These are phyloP conservation scores for Pinctada fucata DNA, from an alignment of 2,888 invertebrate genomes.

Conservation along the genomic window DNA sequence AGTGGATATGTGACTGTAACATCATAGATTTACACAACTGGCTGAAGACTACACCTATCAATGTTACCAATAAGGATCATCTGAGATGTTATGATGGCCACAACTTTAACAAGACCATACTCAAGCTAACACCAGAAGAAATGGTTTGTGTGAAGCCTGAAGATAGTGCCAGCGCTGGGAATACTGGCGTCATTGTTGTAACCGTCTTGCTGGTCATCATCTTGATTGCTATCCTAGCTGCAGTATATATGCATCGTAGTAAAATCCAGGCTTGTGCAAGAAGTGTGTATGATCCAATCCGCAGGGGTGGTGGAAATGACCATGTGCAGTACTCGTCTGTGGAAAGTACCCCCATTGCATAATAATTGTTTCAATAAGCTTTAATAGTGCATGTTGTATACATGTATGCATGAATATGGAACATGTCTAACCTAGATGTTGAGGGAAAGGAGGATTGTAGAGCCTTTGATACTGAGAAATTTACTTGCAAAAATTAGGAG, in stretches of 20 bases:
- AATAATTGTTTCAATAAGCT: background rate
- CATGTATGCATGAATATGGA: too few relatives aligned
- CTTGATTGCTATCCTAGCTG: slow-evolving; percentile 11
- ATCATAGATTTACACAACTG: slow-evolving; percentile 51
- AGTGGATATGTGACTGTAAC: slow-evolving; percentile 55
- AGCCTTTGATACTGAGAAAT: too few relatives aligned
- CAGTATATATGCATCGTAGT: slow-evolving; percentile 5
- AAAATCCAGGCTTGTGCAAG: slow-evolving; percentile 5
- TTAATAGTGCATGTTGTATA: too few relatives aligned
- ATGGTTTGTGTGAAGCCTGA: slow-evolving; percentile 6
- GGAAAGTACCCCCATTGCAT: slow-evolving; percentile 13
- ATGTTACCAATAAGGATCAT: slow-evolving; percentile 34
- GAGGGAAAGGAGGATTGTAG: too few relatives aligned
- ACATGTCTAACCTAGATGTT: too few relatives aligned
- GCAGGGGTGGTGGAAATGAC: background rate
- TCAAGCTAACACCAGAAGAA: slow-evolving; percentile 18
- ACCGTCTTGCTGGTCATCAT: slow-evolving; percentile 27
- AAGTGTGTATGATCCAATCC: slow-evolving; percentile 7
- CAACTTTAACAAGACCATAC: slow-evolving; percentile 22
- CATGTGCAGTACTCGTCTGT: slow-evolving; percentile 24
- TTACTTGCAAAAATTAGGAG: too few relatives aligned
- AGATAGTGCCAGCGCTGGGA: slow-evolving; percentile 2
- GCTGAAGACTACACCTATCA: slow-evolving; percentile 43
- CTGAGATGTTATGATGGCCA: slow-evolving; percentile 43
- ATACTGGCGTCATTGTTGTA: slow-evolving; percentile 28